Evolutionary conservation across 2,113 vertebrate genomes (phyloP).

Genomic region (Larimichthys crocea): DNA sequence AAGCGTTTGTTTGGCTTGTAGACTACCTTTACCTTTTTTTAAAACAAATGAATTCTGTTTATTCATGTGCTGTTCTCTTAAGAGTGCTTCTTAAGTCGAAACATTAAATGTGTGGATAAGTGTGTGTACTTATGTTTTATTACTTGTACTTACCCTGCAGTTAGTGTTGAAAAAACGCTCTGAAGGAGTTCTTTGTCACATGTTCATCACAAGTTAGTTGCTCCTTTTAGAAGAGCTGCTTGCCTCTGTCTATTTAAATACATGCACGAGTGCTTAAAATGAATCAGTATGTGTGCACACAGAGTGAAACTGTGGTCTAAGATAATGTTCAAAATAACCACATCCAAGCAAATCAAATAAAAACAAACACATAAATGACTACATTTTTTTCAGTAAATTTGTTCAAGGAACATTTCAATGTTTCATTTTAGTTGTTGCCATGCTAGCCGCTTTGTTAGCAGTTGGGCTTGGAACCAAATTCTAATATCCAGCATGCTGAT

Average conservation of each 20-base stretch:
- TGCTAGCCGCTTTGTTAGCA: not conserved
- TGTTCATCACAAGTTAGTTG: slow-evolving; percentile 16
- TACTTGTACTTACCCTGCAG: not conserved
- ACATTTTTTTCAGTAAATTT: too few species aligned
- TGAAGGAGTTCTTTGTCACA: slow-evolving; percentile 13
- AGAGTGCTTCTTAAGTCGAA: slow-evolving; percentile 8
- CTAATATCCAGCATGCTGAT: not conserved
- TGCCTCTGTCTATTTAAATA: not conserved
- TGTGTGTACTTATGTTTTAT: not conserved
- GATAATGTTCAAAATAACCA: not conserved
- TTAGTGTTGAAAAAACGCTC: not conserved
- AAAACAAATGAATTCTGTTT: not conserved
- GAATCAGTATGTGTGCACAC: too few species aligned
- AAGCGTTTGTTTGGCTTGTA: slow-evolving; percentile 25
- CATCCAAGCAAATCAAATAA: not conserved
- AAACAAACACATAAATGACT: too few species aligned
- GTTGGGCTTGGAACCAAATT: not conserved
- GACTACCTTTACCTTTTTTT: slow-evolving; percentile 1
- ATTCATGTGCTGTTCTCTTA: slow-evolving; percentile 1
- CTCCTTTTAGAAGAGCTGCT: not conserved
- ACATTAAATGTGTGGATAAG: slow-evolving; percentile 51
- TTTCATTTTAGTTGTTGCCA: not conserved
- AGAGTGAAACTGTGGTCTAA: not conserved
- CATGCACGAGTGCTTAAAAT: not conserved
- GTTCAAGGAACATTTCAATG: not conserved